These are phyloP conservation scores for Enteromius argenteus DNA, from an alignment of 2,797 vertebrate species.

Conservation along the genomic window DNA sequence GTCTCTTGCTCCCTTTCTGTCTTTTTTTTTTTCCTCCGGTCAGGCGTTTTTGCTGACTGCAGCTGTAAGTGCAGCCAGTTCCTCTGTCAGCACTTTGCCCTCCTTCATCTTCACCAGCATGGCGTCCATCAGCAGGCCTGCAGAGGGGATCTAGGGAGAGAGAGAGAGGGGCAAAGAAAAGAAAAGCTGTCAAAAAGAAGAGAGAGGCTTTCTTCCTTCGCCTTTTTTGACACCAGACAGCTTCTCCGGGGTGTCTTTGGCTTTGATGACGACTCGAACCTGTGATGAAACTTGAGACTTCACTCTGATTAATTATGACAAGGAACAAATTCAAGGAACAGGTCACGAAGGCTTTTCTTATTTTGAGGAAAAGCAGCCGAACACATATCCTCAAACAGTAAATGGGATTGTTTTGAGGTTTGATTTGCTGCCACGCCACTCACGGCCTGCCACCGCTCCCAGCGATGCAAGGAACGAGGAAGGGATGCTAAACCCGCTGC, in stretches of 20 bases:
- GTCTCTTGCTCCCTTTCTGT: slow-evolving; percentile 37
- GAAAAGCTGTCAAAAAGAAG: slow-evolving; percentile 64
- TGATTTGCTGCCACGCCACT: slow-evolving; percentile 38
- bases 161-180: slow-evolving; percentile 66
- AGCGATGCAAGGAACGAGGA: slow-evolving; percentile 19
- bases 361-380: slow-evolving; percentile 19
- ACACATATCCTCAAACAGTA: slow-evolving; percentile 32
- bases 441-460: slow-evolving; percentile 8
- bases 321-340: slow-evolving; percentile 44
- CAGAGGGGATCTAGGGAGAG: slow-evolving; percentile 86
- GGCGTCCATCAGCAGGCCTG: slow-evolving; percentile 87
- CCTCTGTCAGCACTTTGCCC: slow-evolving; percentile 89
- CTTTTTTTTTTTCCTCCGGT: slow-evolving; percentile 41
- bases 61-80: slow-evolving; percentile 78
- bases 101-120: slow-evolving; percentile 92
- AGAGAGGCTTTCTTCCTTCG: slow-evolving; percentile 52
- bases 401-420: slow-evolving; percentile 38
- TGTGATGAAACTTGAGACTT: slow-evolving; percentile 32
- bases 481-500: neutral
- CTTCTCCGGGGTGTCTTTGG: slow-evolving; percentile 65
- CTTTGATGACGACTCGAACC: slow-evolving; percentile 55
- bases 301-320: slow-evolving; percentile 44
- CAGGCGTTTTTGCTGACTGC: slow-evolving; percentile 50
- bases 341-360: slow-evolving; percentile 39
- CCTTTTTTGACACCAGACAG: slow-evolving; percentile 69